Evolutionary conservation across 2,797 vertebrate species (phyloP).

Genomic region (Hemibagrus guttatus): DNA sequence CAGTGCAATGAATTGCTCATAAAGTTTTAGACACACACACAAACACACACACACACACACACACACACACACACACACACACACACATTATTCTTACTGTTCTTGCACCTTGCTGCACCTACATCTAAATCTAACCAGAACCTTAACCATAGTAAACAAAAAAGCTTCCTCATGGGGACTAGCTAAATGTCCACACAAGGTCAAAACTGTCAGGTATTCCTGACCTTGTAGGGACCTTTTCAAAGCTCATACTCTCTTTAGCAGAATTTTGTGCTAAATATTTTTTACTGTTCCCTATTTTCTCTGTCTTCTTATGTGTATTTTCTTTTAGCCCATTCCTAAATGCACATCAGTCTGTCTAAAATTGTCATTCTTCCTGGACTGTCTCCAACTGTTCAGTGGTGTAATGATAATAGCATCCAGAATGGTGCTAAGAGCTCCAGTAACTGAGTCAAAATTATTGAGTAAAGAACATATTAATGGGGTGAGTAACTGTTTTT

Average conservation of each 20-base stretch:
- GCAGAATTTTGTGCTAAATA: background rate
- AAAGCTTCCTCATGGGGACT: background rate
- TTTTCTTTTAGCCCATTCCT: background rate
- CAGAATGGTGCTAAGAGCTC: constrained; percentile 51
- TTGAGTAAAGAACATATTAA: constrained; percentile 53
- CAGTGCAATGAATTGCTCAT: constrained; percentile 49
- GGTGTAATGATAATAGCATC: constrained; percentile 42
- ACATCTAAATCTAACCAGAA: background rate
- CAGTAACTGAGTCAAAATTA: constrained; percentile 60
- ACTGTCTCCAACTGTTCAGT: constrained; percentile 22
- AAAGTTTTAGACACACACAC: constrained; percentile 37
- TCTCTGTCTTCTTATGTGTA: background rate
- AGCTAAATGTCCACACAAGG: background rate
- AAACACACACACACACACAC: constrained; percentile 12
- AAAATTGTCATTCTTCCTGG: constrained; percentile 33
- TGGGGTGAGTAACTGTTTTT: constrained; percentile 39
- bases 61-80: constrained; percentile 8
- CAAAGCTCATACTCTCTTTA: background rate
- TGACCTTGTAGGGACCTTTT: background rate
- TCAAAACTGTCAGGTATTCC: background rate
- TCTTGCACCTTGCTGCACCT: background rate
- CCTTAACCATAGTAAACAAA: background rate
- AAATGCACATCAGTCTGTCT: constrained; percentile 25
- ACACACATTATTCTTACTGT: background rate
- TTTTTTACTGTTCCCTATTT: background rate